Evolutionary conservation across 2,888 invertebrate genomes (phyloP), one percentile per base, ranked within the genome.

Genomic region (Tinea trinotella): DNA sequence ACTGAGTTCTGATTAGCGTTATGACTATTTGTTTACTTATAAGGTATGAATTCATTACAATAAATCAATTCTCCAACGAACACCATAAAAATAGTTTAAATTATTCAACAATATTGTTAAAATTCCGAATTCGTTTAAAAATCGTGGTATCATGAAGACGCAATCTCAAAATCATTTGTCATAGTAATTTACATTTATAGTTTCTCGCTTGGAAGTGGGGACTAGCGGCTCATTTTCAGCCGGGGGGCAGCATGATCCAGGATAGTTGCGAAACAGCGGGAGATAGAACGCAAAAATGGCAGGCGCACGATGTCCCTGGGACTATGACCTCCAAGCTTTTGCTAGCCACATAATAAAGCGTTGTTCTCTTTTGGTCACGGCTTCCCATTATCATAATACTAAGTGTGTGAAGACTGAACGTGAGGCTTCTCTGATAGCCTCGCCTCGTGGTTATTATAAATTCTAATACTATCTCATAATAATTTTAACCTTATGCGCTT

Each of bases 281-380:
- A 66, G 69, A 69, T 69, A 70, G 54, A 60, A 58, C 60, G 68
- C 71, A 68, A 70, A 76, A 78, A 79, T 76, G 72, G 75, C 68
- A 61, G 62, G 64, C 61, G 70, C 81, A 80, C 76, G 77, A 77
- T 72, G 76, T 75, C 74, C 67, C 61, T 61, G 63, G 53, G 55
- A 55, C 61, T 70, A 19, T 48, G 73, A 72, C 74, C 73, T 52
- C 36, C 58, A 62, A 55, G 63, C 59, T 2, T 19, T 46, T 10
- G 13, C 60, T 59, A 64, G 57, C 59, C 59, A 65, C 66, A 66
- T 71, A 68, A 70, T 68, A 65, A 62, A 64, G 61, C 60, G 63
- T 60, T 65, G 67, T 66, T 68, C 66, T 63, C 62, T 69, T 72
- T 75, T 71, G 71, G 74, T 75, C 74, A 76, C 68, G 73, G 71